Conservation (phyloP, 1,140 invertebrate genomes). For the Brachionus paranguensis region DNA sequence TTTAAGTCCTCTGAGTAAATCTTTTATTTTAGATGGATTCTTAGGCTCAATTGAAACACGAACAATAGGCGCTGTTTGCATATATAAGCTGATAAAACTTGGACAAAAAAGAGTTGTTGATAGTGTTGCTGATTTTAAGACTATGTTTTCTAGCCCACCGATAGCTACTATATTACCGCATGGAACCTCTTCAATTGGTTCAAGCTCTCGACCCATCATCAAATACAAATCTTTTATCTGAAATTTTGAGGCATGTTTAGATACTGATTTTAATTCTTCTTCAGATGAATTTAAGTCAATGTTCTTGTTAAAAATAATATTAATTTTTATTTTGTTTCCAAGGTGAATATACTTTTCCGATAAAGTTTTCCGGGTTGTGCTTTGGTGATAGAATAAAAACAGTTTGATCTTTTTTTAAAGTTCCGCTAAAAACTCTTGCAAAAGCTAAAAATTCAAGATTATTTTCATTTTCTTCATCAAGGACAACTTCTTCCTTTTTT, state of each 20-base stretch:
- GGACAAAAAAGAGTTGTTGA: constrained; percentile 75
- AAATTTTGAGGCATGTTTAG: constrained; percentile 62
- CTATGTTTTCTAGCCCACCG: constrained; percentile 74
- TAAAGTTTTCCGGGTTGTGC: constrained; percentile 67
- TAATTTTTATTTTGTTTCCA: constrained; percentile 55
- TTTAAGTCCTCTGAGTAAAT: constrained; percentile 72
- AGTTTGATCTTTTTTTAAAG: constrained; percentile 62
- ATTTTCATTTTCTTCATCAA: constrained; percentile 53
- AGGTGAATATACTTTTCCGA: constrained; percentile 58
- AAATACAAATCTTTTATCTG: constrained; percentile 72
- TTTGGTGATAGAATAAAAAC: constrained; percentile 80
- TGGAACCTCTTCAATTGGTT: constrained; percentile 69
- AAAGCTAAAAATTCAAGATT: constrained; percentile 80
- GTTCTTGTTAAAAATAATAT: not conserved
- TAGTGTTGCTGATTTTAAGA: constrained; percentile 84
- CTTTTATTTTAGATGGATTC: constrained; percentile 70
- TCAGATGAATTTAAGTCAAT: not conserved
- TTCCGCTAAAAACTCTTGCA: constrained; percentile 85
- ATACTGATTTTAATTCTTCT: constrained; percentile 48
- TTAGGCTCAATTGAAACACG: constrained; percentile 87
- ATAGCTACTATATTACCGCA: constrained; percentile 87
- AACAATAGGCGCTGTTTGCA: constrained; percentile 77
- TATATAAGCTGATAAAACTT: constrained; percentile 75
- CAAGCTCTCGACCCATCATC: constrained; percentile 86
- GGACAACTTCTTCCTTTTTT: not conserved